phyloP scores from a whole-genome alignment of 2,113 vertebrate species.

The Prunella fulvescens region DNA sequence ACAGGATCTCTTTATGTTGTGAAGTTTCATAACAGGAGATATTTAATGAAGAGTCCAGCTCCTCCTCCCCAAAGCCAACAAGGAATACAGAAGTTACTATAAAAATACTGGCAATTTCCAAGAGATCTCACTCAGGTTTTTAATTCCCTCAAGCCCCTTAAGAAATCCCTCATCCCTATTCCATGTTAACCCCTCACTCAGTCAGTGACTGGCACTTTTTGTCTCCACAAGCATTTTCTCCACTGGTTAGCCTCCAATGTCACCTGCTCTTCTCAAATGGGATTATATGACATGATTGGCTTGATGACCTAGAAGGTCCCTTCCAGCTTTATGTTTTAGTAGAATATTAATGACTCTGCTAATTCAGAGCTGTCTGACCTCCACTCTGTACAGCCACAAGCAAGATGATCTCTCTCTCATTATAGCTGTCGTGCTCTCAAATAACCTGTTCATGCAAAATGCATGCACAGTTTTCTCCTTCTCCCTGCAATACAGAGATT shows the following conservation, averaged over 20 bases:
- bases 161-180: neutral
- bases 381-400: constrained; percentile 28
- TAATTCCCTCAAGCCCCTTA: neutral
- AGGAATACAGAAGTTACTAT: neutral
- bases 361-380: constrained; percentile 56
- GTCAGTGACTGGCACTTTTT: neutral
- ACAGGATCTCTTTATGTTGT: fast-evolving
- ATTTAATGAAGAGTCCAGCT: fast-evolving
- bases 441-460: constrained; percentile 49
- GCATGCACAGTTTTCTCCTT: constrained; percentile 4
- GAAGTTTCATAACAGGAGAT: neutral
- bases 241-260: neutral
- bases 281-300: constrained; percentile 41
- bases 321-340: constrained; percentile 47
- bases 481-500: neutral
- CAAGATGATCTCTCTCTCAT: constrained; percentile 34
- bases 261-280: constrained; percentile 5
- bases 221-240: constrained; percentile 4
- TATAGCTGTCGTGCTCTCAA: constrained; percentile 44
- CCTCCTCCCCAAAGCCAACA: neutral
- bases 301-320: constrained; percentile 55
- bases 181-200: neutral
- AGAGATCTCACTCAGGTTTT: neutral
- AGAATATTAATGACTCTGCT: constrained; percentile 61
- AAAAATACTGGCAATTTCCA: neutral